A percentile compares a stretch with the other conserved stretches of the same genome.
These are phyloP conservation scores for Epistrophe grossulariae DNA, from an alignment of 2,888 invertebrate genomes.

Conservation along the genomic window DNA sequence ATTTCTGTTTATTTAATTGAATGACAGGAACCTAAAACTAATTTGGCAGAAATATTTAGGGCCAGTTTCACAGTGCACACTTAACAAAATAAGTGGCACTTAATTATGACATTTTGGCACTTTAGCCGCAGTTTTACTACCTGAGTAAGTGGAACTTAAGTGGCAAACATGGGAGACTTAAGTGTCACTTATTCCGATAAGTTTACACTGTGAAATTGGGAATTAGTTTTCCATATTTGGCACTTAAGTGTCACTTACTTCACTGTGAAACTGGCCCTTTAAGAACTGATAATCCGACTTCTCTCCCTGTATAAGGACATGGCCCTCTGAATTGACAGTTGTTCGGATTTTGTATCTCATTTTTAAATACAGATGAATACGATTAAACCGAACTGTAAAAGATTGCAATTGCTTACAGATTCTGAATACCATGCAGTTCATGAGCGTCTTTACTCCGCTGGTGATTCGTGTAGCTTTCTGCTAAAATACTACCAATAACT, in stretches of 20 bases:
- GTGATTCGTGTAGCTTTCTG: constrained; percentile 68
- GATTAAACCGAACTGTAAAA: not conserved
- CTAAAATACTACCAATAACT: constrained; percentile 67
- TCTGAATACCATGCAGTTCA: constrained; percentile 60
- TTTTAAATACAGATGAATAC: not conserved
- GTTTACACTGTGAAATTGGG: too few species aligned
- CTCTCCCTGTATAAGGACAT: not conserved
- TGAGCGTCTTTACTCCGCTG: constrained; percentile 62
- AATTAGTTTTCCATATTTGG: too few species aligned
- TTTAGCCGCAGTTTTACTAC: too few species aligned
- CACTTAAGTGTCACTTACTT: too few species aligned
- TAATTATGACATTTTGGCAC: too few species aligned
- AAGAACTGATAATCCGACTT: constrained; percentile 1
- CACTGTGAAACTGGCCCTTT: too few species aligned
- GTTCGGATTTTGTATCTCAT: not conserved
- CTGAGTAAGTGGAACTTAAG: too few species aligned
- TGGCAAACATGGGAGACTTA: too few species aligned
- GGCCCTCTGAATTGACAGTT: not conserved
- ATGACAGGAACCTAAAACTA: not conserved
- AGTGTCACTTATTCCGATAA: too few species aligned
- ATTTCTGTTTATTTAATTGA: not conserved
- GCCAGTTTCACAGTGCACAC: too few species aligned
- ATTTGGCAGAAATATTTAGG: not conserved
- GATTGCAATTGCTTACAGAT: constrained; percentile 33
- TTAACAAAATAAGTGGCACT: too few species aligned